Evolutionary conservation across 23 tunicate species (phyloP).

Genomic region (Trididemnum clinides): DNA sequence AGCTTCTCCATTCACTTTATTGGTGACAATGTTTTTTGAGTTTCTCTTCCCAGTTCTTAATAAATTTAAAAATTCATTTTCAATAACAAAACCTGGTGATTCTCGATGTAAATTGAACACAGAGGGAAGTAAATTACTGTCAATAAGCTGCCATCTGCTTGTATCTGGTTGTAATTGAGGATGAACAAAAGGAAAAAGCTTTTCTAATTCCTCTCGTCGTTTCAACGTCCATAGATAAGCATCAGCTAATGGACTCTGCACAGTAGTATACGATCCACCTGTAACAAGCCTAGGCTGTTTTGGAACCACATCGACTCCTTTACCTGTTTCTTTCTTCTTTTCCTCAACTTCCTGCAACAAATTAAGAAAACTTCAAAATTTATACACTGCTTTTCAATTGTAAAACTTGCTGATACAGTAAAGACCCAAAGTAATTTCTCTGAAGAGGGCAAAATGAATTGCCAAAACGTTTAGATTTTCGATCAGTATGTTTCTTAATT

Average conservation of each 20-base stretch:
- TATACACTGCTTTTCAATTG: no score
- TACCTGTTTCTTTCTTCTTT: not conserved
- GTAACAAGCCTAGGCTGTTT: not conserved
- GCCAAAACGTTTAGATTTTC: no score
- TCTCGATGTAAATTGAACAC: not conserved
- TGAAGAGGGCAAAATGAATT: no score
- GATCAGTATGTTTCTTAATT: no score
- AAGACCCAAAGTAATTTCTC: no score
- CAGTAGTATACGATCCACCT: slow-evolving; percentile 20
- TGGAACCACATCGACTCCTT: not conserved
- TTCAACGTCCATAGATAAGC: slow-evolving; percentile 48
- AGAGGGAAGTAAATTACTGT: not conserved
- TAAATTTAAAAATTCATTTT: not conserved
- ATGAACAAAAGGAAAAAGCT: not conserved
- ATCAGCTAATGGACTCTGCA: slow-evolving; percentile 27
- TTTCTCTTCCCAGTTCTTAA: slow-evolving; percentile 13
- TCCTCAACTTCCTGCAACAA: not conserved
- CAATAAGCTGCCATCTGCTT: not conserved
- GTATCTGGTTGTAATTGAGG: not conserved
- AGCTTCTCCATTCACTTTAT: not conserved
- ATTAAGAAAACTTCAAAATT: no score
- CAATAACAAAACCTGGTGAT: slow-evolving; percentile 42
- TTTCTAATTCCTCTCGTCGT: slow-evolving; percentile 3
- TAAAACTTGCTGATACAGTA: no score
- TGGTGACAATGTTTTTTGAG: slow-evolving; percentile 1